Percentiles rank a stretch among this genome's conserved stretches.
phyloP scores from a whole-genome alignment of 2,113 vertebrate species.

The Hipposideros armiger region DNA sequence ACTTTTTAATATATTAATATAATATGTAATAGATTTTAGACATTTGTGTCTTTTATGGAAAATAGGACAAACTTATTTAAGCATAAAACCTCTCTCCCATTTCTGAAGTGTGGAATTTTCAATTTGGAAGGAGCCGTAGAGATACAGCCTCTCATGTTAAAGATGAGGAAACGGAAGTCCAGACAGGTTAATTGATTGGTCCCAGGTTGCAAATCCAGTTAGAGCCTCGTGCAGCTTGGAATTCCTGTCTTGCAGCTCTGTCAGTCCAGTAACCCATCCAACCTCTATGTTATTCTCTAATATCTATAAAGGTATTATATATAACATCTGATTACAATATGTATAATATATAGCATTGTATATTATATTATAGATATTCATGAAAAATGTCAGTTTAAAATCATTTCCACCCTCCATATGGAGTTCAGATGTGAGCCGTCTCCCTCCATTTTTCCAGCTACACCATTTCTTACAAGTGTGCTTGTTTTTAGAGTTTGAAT shows the following conservation, averaged over 20 bases:
- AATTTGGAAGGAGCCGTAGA: not conserved
- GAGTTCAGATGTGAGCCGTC: not conserved
- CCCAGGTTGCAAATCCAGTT: not conserved
- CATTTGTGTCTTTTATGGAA: not conserved
- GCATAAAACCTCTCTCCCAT: not conserved
- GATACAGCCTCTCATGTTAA: not conserved
- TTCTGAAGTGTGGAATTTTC: not conserved
- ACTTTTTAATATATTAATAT: not conserved
- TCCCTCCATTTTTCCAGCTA: not conserved
- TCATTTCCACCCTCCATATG: not conserved
- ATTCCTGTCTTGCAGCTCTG: rapidly evolving
- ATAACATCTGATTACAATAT: not conserved
- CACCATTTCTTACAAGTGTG: not conserved
- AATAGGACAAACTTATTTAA: not conserved
- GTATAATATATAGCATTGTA: not conserved
- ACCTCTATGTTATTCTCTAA: not conserved
- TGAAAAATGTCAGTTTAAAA: not conserved
- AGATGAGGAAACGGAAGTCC: not conserved
- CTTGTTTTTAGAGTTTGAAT: slow-evolving; percentile 45
- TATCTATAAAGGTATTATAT: not conserved
- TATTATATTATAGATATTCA: not conserved
- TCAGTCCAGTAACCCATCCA: not conserved
- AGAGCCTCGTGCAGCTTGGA: not conserved
- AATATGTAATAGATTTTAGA: not conserved
- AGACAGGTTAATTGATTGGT: not conserved